Evolutionary conservation across 2,797 vertebrate species (phyloP), one percentile per base, ranked within the genome.

Genomic region (Sebastes flavidus): DNA sequence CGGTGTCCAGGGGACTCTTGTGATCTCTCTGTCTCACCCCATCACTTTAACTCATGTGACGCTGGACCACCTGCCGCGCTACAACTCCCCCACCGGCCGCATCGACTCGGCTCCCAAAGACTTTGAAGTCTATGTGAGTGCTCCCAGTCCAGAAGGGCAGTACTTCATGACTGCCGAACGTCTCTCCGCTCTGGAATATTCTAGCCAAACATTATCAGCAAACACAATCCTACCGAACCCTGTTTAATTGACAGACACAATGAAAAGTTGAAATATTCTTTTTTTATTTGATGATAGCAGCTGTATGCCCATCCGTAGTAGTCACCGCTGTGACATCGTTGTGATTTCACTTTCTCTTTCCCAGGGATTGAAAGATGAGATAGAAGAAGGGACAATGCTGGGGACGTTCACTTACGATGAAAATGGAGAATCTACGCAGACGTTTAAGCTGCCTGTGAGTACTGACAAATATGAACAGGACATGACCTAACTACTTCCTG

Each of bases 21-120:
- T 99, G 84, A 95, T 99, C 83, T 95, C 97, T 2, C 96, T 99
- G 27, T 98, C 98, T 3, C 93, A 97, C 80, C 90, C 93, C 2
- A 95, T 98, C 80, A 94, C 9, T 22, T 96, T 97, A 78, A 98
- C 92, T 0, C 97, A 98, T 0, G 96, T 99, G 84, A 98, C 97
- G 0, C 87, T 99, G 73, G 98, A 99, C 82, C 98, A 99, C 66
- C 96, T 99, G 79, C 96, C 98, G 0, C 97, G 93, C 78, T 94
- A 94, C 65, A 93, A 97, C 86, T 97, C 97, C 0, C 98, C 98
- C 16, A 96, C 95, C 2, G 97, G 96, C 12, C 96, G 90, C 82
- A 98, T 99, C 46, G 95, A 97, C 92, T 99, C 98, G 0, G 98
- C 98, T 2, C 98, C 97, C 22, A 97, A 94, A 87, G 96, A 98